A percentile compares a stretch with the other conserved stretches of the same genome.
These are phyloP conservation scores for Autographa pulchrina DNA, from an alignment of 2,888 invertebrate genomes.

Conservation along the genomic window DNA sequence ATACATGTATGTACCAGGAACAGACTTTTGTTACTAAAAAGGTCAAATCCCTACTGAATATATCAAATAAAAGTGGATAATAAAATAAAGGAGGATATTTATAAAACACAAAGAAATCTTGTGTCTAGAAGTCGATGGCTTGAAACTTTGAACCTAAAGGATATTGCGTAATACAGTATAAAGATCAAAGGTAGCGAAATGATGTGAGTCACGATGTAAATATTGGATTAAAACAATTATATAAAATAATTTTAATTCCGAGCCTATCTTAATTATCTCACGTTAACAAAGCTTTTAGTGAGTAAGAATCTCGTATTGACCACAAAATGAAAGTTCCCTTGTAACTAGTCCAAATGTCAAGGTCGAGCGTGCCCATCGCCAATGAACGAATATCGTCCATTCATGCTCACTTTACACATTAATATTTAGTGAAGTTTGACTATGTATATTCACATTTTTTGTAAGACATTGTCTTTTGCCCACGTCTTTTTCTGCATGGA, in stretches of 20 bases:
- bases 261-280: background rate
- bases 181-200: too few species aligned
- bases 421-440: background rate
- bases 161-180: background rate
- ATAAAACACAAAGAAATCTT: too few species aligned
- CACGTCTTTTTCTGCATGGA: background rate
- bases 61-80: too few species aligned
- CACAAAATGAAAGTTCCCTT: constrained; percentile 45
- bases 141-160: background rate
- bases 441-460: background rate
- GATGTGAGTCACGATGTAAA: background rate
- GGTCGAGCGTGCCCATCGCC: constrained; percentile 25
- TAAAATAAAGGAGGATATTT: too few species aligned
- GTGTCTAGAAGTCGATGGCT: background rate
- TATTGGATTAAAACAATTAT: background rate
- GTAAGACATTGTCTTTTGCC: background rate
- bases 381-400: constrained; percentile 16
- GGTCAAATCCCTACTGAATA: too few species aligned
- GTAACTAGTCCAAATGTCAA: constrained; percentile 26
- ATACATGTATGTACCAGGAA: too few species aligned
- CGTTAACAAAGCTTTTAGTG: constrained; percentile 22
- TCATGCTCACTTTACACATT: background rate
- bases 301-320: constrained; percentile 20
- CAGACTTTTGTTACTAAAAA: too few species aligned
- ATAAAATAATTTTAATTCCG: background rate